phyloP scores from a whole-genome alignment of 2,888 invertebrate species.

The Eupelmus urozonus region DNA sequence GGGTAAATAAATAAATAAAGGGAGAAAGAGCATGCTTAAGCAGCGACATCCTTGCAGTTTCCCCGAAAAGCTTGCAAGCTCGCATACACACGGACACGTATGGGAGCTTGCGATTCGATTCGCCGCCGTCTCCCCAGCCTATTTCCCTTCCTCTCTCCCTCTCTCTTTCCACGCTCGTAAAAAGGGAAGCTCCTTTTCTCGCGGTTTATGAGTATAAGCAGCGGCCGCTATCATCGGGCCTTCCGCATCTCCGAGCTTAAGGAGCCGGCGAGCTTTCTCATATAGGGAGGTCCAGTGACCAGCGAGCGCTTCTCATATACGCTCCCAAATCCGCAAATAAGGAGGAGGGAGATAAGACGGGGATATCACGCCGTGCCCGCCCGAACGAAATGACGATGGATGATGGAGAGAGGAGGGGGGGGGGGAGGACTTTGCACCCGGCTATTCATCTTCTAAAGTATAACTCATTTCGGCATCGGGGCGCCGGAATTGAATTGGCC shows the following conservation, averaged over 20 bases:
- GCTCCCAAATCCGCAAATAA: conserved; percentile 47
- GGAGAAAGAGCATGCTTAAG: conserved; percentile 1
- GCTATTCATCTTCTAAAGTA: conserved; percentile 1
- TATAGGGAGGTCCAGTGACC: too few species aligned
- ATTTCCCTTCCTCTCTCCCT: background rate
- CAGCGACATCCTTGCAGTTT: background rate
- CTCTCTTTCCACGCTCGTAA: background rate
- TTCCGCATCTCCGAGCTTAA: conserved; percentile 5
- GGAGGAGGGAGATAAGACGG: background rate
- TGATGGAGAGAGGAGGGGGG: background rate
- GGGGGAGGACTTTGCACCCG: background rate
- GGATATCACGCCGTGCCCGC: conserved; percentile 27
- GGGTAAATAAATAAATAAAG: conserved; percentile 32
- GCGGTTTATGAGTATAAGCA: background rate
- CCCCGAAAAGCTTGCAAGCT: background rate
- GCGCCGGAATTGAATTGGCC: background rate
- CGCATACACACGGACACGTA: background rate
- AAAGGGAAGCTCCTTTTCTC: background rate
- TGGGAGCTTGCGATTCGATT: background rate
- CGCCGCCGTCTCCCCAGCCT: too few species aligned
- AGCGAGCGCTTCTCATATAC: conserved; percentile 2
- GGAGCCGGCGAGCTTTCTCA: background rate
- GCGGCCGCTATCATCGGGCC: background rate
- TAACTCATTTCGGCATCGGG: conserved; percentile 9
- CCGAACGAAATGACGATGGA: conserved; percentile 43